Conservation (phyloP, 1,140 invertebrate genomes). For the Lasaia peninsularis region DNA sequence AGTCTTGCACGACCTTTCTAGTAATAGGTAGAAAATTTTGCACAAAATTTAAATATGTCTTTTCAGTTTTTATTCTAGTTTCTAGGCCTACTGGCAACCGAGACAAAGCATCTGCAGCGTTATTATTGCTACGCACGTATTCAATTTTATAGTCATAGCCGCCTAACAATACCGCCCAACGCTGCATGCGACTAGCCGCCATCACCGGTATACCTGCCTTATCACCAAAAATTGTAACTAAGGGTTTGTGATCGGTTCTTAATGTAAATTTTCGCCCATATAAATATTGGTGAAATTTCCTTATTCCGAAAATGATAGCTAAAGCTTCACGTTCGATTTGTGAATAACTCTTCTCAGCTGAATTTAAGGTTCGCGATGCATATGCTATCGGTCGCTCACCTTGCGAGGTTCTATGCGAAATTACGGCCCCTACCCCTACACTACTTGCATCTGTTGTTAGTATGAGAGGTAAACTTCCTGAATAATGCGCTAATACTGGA, state of each 20-base stretch:
- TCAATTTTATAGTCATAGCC: conserved; percentile 23
- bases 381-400: conserved; percentile 1
- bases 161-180: conserved; percentile 18
- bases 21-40: conserved; percentile 28
- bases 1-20: background rate
- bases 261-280: conserved; percentile 24
- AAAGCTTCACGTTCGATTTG: conserved; percentile 38
- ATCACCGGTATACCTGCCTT: conserved; percentile 22
- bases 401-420: background rate
- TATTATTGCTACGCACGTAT: conserved; percentile 1
- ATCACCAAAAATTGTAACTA: conserved; percentile 51
- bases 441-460: conserved; percentile 32
- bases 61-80: conserved; percentile 10
- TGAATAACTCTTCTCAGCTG: conserved; percentile 15
- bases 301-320: conserved; percentile 36
- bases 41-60: conserved; percentile 29
- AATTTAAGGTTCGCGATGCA: conserved; percentile 37
- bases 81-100: background rate
- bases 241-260: conserved; percentile 39
- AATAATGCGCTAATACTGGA: conserved; percentile 21
- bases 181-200: conserved; percentile 16
- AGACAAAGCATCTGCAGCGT: conserved; percentile 16
- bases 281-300: conserved; percentile 34
- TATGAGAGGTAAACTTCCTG: conserved; percentile 18
- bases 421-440: conserved; percentile 7